Conservation (phyloP, 2,113 vertebrate genomes). For the Lophotis ruficrista region DNA sequence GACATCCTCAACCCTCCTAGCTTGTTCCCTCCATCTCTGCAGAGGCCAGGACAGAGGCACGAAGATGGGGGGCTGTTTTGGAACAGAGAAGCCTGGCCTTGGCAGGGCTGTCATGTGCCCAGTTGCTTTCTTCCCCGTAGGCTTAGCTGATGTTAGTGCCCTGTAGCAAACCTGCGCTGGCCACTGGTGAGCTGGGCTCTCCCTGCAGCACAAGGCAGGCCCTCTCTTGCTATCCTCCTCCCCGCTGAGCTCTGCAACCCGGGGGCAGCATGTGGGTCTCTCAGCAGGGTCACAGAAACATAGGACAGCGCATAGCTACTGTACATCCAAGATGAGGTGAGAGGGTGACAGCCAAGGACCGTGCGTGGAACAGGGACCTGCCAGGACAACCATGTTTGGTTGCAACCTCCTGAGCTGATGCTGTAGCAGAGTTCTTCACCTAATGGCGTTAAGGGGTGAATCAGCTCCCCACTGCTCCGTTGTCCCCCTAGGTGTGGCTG, state of each 20-base stretch:
- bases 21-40: neutral
- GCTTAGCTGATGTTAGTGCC: neutral
- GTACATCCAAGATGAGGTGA: neutral
- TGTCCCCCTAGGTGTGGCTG: neutral
- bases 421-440: neutral
- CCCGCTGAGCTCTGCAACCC: neutral
- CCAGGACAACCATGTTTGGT: neutral
- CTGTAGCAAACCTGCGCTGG: slow-evolving; percentile 25
- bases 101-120: neutral
- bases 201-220: neutral
- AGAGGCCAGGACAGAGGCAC: neutral
- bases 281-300: neutral
- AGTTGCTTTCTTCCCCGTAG: neutral
- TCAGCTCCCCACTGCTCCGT: neutral
- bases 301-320: neutral
- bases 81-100: neutral
- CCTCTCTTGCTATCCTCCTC: neutral
- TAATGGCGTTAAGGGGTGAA: neutral
- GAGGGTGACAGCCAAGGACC: neutral
- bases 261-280: neutral
- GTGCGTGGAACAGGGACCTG: neutral
- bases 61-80: neutral
- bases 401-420: neutral
- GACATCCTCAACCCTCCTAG: neutral
- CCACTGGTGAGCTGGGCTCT: neutral